Evolutionary conservation across 1,140 invertebrate species (phyloP), one percentile per base, ranked within the genome.

Genomic region (Calephelis nemesis): DNA sequence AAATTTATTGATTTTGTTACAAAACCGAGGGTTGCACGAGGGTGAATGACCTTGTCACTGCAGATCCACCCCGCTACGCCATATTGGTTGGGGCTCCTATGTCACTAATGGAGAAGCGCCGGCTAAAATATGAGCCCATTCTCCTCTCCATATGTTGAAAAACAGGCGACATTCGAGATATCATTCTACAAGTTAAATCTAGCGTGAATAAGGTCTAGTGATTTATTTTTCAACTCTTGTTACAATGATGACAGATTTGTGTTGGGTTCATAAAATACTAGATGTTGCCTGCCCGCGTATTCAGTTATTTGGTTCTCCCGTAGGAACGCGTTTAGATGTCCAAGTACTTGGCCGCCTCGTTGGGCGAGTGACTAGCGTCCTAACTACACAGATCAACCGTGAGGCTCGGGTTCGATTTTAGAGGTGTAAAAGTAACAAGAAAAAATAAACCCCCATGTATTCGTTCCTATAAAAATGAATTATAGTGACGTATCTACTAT

Each of bases 1-100:
- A 82, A 84, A 85, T 84, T 81, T 87, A 87, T 87, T 80, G 83
- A 87, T 87, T 85, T 84, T 84, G 78, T 83, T 83, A 87, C 85
- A 87, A 87, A 85, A 87, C 84, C 84, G 82, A 83, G 85, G 84
- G 85, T 79, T 81, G 80, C 76, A 79, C 63, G 74, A 77, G 82
- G 85, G 85, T 84, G 78, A 84, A 84, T 76, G 81, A 74, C 85
- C 84, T 64, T 88, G 88, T 88, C 85, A 84, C 81, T 88, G 87
- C 85, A 86, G 87, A 89, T 88, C 84, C 81, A 68, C 84, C 81
- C 79, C 76, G 83, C 83, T 76, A 84, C 82, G 83, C 84, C 78
- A 84, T 82, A 85, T 87, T 83, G 84, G 81, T 82, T 83, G 80
- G 83, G 84, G 84, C 79, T 80, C 70, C 82, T 79, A 80, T 79